Conservation (phyloP, 2,888 invertebrate species). For the Perithous albicinctus region DNA sequence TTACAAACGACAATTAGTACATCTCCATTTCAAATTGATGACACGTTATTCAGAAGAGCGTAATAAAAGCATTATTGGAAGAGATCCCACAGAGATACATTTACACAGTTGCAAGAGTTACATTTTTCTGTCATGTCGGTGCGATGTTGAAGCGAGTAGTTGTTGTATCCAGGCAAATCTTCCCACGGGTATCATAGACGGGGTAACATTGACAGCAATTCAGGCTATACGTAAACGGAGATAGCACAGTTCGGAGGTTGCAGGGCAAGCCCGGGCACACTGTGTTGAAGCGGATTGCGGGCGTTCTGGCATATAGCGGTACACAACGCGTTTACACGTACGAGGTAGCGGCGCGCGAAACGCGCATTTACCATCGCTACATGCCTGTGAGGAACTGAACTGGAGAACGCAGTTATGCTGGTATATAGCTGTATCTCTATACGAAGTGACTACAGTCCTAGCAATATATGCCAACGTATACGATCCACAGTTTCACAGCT, state of each 20-base stretch:
- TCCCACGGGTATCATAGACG: constrained; percentile 20
- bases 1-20: no score
- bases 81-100: no score
- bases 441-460: neutral
- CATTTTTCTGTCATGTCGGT: neutral
- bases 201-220: constrained; percentile 43
- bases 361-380: constrained; percentile 46
- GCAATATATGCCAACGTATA: constrained; percentile 24
- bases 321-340: constrained; percentile 60
- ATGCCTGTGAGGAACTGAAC: constrained; percentile 30
- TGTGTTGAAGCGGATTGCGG: constrained; percentile 45
- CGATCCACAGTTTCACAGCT: neutral
- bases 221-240: constrained; percentile 8
- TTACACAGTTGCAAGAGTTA: neutral
- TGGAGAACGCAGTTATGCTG: constrained; percentile 49
- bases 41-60: no score
- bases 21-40: no score
- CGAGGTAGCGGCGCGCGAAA: constrained; percentile 36
- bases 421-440: neutral
- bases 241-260: neutral
- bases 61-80: no score
- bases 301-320: constrained; percentile 35
- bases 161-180: constrained; percentile 14
- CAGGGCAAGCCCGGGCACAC: neutral
- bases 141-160: neutral